A percentile compares a stretch with the other conserved stretches of the same genome.
Conservation (phyloP, 2,113 vertebrate genomes). For the Apaloderma vittatum region DNA sequence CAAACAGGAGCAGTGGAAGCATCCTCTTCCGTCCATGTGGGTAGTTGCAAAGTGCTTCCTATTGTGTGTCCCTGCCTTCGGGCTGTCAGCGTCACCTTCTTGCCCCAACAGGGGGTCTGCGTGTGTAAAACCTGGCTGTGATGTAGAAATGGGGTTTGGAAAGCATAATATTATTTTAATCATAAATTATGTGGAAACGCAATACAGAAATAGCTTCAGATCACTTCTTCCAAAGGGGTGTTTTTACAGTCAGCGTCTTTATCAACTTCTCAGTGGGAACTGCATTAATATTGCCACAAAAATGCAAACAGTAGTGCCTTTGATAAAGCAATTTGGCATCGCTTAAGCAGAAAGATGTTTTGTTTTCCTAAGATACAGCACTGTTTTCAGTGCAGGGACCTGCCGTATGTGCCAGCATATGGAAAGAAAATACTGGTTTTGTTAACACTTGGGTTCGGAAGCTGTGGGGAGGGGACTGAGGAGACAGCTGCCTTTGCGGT, state of each 20-base stretch:
- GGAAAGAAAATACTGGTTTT: conserved; percentile 1
- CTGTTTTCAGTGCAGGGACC: background rate
- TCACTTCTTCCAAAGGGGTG: conserved; percentile 27
- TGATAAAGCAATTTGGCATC: conserved; percentile 46
- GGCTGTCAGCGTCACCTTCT: background rate
- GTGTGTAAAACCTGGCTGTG: background rate
- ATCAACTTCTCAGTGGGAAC: conserved; percentile 47
- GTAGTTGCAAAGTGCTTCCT: background rate
- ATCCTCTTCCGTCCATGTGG: background rate
- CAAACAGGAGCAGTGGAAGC: background rate
- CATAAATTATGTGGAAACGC: conserved; percentile 28
- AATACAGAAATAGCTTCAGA: conserved; percentile 31
- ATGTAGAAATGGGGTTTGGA: background rate
- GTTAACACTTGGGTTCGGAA: background rate
- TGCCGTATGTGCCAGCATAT: background rate
- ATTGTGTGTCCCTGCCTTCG: accelerated
- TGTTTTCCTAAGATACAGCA: conserved; percentile 10
- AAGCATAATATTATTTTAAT: conserved; percentile 60
- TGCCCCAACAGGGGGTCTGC: background rate
- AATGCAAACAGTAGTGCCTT: conserved; percentile 65
- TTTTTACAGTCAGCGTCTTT: conserved; percentile 50
- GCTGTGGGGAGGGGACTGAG: accelerated
- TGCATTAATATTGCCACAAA: conserved; percentile 56
- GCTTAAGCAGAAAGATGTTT: conserved; percentile 49
- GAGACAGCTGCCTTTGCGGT: background rate